Evolutionary conservation across 2,113 vertebrate species (phyloP).

Genomic region (Pterocles burchelli): DNA sequence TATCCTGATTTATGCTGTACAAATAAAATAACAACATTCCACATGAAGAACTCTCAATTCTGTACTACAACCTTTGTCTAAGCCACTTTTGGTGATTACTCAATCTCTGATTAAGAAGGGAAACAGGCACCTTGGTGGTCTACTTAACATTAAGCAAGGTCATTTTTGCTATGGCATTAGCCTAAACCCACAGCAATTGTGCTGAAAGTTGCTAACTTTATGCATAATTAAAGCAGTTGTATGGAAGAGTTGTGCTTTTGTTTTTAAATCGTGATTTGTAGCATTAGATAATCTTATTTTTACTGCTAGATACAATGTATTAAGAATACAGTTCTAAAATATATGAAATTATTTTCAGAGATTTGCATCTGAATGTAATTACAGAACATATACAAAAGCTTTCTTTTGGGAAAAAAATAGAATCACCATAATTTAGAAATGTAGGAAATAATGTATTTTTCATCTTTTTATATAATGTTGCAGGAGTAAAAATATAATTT

Average conservation of each 20-base stretch:
- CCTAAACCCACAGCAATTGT: neutral
- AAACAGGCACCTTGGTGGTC: neutral
- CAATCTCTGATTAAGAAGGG: neutral
- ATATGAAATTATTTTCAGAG: neutral
- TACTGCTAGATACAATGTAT: neutral
- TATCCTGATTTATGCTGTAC: neutral
- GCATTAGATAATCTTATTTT: neutral
- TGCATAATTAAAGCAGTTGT: neutral
- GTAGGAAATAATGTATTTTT: neutral
- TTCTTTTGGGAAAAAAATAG: neutral
- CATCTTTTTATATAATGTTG: neutral
- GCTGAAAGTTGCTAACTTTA: neutral
- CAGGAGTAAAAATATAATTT: neutral
- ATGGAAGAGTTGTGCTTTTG: neutral
- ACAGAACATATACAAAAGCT: neutral
- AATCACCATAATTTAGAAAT: neutral
- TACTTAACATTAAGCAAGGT: neutral
- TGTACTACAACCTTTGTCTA: neutral
- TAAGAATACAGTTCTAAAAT: neutral
- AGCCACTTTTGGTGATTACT: neutral
- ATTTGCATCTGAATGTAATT: neutral
- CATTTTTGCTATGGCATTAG: neutral
- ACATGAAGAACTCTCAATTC: neutral
- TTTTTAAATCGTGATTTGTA: neutral
- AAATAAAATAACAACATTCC: neutral